phyloP scores from a whole-genome alignment of 2,113 vertebrate species.

The Synchiropus splendidus region DNA sequence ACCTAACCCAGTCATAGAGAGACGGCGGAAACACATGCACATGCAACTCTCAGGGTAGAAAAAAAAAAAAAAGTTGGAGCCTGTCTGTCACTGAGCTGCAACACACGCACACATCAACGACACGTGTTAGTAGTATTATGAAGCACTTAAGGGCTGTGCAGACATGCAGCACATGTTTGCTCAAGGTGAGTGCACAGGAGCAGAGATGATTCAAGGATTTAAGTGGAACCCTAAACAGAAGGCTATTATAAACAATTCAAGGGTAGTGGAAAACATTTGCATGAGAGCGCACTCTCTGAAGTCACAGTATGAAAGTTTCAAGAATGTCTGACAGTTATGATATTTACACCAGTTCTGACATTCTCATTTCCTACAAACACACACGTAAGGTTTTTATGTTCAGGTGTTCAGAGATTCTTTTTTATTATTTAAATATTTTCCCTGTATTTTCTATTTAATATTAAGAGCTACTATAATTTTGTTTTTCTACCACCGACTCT shows the following conservation, averaged over 20 bases:
- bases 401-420: no score
- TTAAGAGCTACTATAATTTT: no score
- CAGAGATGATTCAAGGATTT: constrained; percentile 25
- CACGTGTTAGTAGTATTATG: constrained; percentile 59
- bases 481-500: no score
- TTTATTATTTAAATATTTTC: no score
- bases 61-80: constrained; percentile 5
- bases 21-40: constrained; percentile 4
- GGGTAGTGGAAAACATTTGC: neutral
- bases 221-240: constrained; percentile 14
- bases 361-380: no score
- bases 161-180: constrained; percentile 43
- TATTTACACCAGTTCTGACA: no score
- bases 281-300: no score
- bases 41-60: constrained; percentile 6
- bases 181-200: constrained; percentile 36
- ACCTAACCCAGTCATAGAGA: constrained; percentile 4
- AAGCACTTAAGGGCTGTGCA: constrained; percentile 38
- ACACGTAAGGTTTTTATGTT: no score
- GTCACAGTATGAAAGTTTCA: no score
- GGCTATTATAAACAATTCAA: constrained; percentile 6
- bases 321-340: no score
- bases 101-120: constrained; percentile 15
- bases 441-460: no score
- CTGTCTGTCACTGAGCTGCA: constrained; percentile 11